Evolutionary conservation across 2,113 vertebrate genomes (phyloP), one percentile per base, ranked within the genome.

Genomic region (Fulica atra): DNA sequence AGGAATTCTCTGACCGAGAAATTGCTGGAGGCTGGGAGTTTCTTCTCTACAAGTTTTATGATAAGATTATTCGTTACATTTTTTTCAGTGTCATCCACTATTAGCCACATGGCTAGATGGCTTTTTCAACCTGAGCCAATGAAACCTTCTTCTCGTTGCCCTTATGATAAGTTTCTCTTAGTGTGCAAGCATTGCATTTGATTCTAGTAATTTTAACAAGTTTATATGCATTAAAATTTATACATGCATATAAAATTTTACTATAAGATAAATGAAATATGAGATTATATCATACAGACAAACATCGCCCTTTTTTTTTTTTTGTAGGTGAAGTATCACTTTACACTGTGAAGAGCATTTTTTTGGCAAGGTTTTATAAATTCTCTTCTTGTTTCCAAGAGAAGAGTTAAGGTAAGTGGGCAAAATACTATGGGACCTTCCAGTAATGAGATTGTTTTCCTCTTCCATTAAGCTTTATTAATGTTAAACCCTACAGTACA

Each of bases 301-400:
- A 59, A 46, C 3, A 3, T 0, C 8, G 17, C 5, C 8, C 2
- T 2, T 29, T 51, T 53, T 26, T 38, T 73, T 44, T 42, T 44
- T 42, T 40, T 28, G 7, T 7, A 25, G 31, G 25, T 9, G 19
- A 81, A 33, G 1, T 11, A 23, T 46, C 68, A n/a, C 15, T 92
- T 87, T 50, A 23, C 13, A 5, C 13, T 1, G 0, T 10, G 33
- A 51, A 51, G 16, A 71, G 20, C 4, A 24, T 73, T 86, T 73
- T 1, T 21, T 71, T 51, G 23, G 54, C 7, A 71, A 28, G 74
- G 64, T 44, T 33, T 19, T 40, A 10, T 25, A 38, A 74, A 68
- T 70, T 86, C 40, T 72, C 2, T 24, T 76, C 44, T 46, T 1
- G 0, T 65, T 88, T 88, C 80, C 36, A 12, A 50, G 35, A 54